These are phyloP conservation scores for Spodoptera picta DNA, from an alignment of 2,888 invertebrate species.

Conservation along the genomic window DNA sequence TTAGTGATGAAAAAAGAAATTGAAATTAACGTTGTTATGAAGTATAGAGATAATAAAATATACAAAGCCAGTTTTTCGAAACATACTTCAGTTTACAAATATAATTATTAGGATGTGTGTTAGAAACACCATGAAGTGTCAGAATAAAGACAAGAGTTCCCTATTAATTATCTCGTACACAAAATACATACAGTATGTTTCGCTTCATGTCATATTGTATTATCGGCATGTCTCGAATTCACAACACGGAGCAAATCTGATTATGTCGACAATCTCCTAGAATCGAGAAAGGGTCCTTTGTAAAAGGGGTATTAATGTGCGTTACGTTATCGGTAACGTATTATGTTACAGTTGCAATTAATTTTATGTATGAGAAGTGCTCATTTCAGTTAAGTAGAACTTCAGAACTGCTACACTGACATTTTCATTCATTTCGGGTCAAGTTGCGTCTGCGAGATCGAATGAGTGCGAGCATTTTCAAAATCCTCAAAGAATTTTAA, in stretches of 20 bases:
- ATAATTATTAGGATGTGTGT: too few species aligned
- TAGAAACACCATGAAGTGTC: background rate
- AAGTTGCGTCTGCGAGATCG: background rate
- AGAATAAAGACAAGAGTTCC: constrained; percentile 4
- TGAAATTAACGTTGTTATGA: too few species aligned
- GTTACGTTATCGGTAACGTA: constrained; percentile 1
- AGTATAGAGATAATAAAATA: too few species aligned
- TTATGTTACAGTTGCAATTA: constrained; percentile 8
- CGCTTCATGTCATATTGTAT: constrained; percentile 10
- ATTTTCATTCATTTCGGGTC: background rate
- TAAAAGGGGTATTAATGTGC: constrained; percentile 16
- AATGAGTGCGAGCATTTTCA: background rate
- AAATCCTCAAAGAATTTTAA: background rate
- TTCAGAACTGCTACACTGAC: background rate
- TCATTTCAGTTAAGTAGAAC: background rate
- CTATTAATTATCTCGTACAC: constrained; percentile 9
- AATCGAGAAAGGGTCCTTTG: constrained; percentile 20
- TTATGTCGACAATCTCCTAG: constrained; percentile 35
- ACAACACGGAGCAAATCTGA: constrained; percentile 40
- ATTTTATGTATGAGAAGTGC: constrained; percentile 1
- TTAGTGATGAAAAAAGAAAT: too few species aligned
- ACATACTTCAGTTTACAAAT: too few species aligned
- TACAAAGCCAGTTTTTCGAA: too few species aligned
- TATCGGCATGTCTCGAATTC: constrained; percentile 25
- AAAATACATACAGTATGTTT: constrained; percentile 16